Evolutionary conservation across 2,797 vertebrate genomes (phyloP).

Genomic region (Gymnothorax reevesii): DNA sequence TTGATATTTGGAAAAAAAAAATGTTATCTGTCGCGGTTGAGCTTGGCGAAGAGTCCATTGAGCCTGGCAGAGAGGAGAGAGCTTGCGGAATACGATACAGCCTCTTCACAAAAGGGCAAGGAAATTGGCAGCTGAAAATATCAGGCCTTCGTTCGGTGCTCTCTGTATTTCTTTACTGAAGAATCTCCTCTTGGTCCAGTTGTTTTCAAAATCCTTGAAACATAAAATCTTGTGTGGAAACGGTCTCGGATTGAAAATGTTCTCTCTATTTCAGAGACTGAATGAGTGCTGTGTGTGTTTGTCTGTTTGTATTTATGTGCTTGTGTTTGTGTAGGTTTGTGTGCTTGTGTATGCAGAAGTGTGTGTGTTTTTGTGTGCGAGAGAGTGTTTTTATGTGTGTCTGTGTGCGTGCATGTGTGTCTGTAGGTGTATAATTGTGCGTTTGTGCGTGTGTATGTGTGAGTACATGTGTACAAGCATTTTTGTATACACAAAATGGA

Average conservation of each 20-base stretch:
- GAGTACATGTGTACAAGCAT: not conserved
- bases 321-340: not conserved
- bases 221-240: not conserved
- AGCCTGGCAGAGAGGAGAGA: not conserved
- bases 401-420: not conserved
- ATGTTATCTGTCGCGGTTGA: not conserved
- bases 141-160: constrained; percentile 37
- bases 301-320: not conserved
- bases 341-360: constrained; percentile 5
- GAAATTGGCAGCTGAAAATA: constrained; percentile 29
- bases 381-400: constrained; percentile 12
- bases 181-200: not conserved
- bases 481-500: not conserved
- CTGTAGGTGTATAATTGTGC: not conserved
- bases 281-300: too few species aligned
- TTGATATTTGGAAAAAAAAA: constrained; percentile 5
- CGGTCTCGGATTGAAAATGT: constrained; percentile 43
- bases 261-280: constrained; percentile 10
- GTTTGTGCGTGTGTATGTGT: not conserved
- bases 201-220: not conserved
- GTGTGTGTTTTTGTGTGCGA: not conserved
- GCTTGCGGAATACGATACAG: constrained; percentile 42
- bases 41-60: not conserved
- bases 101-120: constrained; percentile 27
- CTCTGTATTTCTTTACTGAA: not conserved